Evolutionary conservation across 1,140 invertebrate genomes (phyloP).

Genomic region (Drosophila ananassae): DNA sequence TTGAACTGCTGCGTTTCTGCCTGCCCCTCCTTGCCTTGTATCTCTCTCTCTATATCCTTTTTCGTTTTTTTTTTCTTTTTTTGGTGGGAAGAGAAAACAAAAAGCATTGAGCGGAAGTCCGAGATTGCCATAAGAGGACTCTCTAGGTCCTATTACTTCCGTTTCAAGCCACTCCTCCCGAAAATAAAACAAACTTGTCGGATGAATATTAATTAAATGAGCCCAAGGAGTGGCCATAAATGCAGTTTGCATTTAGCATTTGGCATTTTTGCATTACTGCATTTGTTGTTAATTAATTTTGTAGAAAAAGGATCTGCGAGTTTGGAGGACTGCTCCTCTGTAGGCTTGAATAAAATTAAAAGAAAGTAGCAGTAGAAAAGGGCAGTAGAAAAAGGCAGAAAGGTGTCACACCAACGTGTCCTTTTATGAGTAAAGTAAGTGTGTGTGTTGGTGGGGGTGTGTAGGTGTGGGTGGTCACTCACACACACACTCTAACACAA

Average conservation of each 20-base stretch:
- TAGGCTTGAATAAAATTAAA: constrained; percentile 66
- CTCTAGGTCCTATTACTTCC: constrained; percentile 38
- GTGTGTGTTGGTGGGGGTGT: constrained; percentile 15
- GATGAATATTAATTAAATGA: constrained; percentile 82
- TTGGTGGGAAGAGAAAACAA: constrained; percentile 29
- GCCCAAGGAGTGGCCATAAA: constrained; percentile 64
- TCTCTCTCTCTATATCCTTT: constrained; percentile 18
- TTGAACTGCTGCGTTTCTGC: constrained; percentile 71
- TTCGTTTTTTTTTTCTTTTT: constrained; percentile 7
- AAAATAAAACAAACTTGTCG: constrained; percentile 53
- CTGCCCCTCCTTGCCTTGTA: constrained; percentile 10
- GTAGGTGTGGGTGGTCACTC: constrained; percentile 4
- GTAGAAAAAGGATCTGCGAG: constrained; percentile 41
- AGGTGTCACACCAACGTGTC: constrained; percentile 55
- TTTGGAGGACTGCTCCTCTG: neutral
- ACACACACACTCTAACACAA: neutral
- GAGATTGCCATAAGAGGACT: constrained; percentile 71
- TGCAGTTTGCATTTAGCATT: constrained; percentile 62
- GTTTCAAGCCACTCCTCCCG: neutral
- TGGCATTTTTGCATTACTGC: constrained; percentile 41
- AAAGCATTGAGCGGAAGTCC: constrained; percentile 64
- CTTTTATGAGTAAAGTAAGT: constrained; percentile 25
- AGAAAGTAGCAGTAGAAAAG: constrained; percentile 24
- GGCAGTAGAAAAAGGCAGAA: constrained; percentile 14
- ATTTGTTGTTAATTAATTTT: constrained; percentile 79